phyloP scores from a whole-genome alignment of 2,113 vertebrate genomes.

The Cepphus grylle region DNA sequence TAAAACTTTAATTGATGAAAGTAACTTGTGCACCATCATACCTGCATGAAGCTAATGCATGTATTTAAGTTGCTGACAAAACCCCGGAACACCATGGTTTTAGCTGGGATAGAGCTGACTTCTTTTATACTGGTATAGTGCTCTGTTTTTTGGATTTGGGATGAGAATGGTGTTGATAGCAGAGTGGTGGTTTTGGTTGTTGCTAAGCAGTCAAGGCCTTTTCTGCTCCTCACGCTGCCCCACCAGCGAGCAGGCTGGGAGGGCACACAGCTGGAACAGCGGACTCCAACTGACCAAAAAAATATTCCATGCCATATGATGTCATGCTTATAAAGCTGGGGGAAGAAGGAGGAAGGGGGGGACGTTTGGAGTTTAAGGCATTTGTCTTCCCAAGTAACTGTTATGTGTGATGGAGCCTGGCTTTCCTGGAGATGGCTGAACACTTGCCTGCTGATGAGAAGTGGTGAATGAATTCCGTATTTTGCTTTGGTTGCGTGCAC shows the following conservation, averaged over 20 bases:
- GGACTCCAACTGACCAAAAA: neutral
- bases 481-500: neutral
- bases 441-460: neutral
- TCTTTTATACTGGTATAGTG: neutral
- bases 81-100: neutral
- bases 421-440: neutral
- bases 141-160: neutral
- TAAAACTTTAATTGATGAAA: neutral
- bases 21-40: neutral
- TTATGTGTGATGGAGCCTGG: neutral
- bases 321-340: neutral
- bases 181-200: neutral
- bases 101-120: neutral
- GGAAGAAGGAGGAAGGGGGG: neutral
- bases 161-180: neutral
- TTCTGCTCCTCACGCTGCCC: neutral
- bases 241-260: neutral
- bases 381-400: neutral
- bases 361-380: neutral
- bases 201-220: neutral
- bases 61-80: neutral
- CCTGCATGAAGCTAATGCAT: neutral
- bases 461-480: neutral
- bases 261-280: neutral
- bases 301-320: neutral